Evolutionary conservation across 2,113 vertebrate species (phyloP).

Genomic region (Phrynosoma blainvillii): DNA sequence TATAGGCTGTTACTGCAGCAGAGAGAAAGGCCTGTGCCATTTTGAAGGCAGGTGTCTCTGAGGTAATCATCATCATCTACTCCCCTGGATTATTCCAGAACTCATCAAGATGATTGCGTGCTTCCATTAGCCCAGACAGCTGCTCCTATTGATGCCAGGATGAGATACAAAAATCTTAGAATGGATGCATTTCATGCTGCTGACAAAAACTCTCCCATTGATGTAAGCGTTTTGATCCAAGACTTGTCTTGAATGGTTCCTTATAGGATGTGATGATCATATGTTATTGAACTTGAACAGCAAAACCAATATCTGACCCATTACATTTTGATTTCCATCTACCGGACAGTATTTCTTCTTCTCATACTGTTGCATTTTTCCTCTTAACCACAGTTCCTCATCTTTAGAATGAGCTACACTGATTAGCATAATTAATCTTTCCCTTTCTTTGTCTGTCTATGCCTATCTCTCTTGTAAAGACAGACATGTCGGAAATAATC

Average conservation of each 20-base stretch:
- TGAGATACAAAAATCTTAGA: constrained; percentile 63
- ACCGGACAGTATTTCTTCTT: constrained; percentile 3
- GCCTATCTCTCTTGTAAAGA: background rate
- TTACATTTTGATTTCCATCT: constrained; percentile 32
- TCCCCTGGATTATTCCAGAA: constrained; percentile 70
- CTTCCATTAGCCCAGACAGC: constrained; percentile 68
- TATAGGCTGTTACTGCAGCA: constrained; percentile 53
- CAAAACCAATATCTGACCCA: constrained; percentile 37
- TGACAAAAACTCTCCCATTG: constrained; percentile 20
- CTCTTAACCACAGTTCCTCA: constrained; percentile 16
- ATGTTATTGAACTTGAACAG: constrained; percentile 50
- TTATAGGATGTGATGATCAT: constrained; percentile 28
- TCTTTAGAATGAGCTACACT: constrained; percentile 11
- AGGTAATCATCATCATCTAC: constrained; percentile 71
- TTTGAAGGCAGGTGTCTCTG: constrained; percentile 71
- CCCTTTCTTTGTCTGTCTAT: background rate
- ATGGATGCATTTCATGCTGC: constrained; percentile 53
- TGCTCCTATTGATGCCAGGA: constrained; percentile 43
- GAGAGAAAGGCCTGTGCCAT: constrained; percentile 57
- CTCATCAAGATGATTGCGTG: constrained; percentile 69
- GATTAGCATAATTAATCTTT: background rate
- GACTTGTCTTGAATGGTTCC: constrained; percentile 41
- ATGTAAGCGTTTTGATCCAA: constrained; percentile 50
- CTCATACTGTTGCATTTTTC: constrained; percentile 8
- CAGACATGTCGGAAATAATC: background rate